Evolutionary conservation across 2,888 invertebrate genomes (phyloP).

Genomic region (Andrena dorsata): DNA sequence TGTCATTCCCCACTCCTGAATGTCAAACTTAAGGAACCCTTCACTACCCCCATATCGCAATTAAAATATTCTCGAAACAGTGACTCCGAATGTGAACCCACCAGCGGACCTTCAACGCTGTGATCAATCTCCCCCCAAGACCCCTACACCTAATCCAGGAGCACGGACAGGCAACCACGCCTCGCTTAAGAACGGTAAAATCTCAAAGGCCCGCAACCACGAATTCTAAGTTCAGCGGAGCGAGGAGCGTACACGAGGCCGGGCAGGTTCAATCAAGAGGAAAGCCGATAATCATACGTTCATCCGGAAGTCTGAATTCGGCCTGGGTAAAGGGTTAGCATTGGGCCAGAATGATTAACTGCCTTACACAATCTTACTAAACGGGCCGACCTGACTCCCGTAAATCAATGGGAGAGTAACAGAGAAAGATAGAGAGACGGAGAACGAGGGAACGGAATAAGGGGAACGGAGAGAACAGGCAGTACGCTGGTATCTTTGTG

Average conservation of each 20-base stretch:
- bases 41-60: not conserved
- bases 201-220: conserved; percentile 16
- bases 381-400: conserved; percentile 46
- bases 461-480: conserved; percentile 16
- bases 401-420: conserved; percentile 62
- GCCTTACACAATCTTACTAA: conserved; percentile 52
- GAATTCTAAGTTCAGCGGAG: conserved; percentile 27
- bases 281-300: conserved; percentile 52
- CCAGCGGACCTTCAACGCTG: not conserved
- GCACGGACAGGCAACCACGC: conserved; percentile 15
- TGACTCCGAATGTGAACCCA: not conserved
- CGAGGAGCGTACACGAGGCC: conserved; percentile 2
- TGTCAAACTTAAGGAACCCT: not conserved
- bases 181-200: conserved; percentile 35
- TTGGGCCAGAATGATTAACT: conserved; percentile 54
- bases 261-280: conserved; percentile 21
- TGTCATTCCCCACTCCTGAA: not conserved
- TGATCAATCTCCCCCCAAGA: not conserved
- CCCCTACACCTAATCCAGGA: conserved; percentile 16
- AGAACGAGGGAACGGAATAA: conserved; percentile 27
- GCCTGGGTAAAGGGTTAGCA: conserved; percentile 50
- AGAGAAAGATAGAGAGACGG: not conserved
- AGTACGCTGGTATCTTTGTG: conserved; percentile 55
- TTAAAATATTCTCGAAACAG: not conserved
- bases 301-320: conserved; percentile 56